phyloP scores from a whole-genome alignment of 2,888 invertebrate species.

The Eupithecia subfuscata region DNA sequence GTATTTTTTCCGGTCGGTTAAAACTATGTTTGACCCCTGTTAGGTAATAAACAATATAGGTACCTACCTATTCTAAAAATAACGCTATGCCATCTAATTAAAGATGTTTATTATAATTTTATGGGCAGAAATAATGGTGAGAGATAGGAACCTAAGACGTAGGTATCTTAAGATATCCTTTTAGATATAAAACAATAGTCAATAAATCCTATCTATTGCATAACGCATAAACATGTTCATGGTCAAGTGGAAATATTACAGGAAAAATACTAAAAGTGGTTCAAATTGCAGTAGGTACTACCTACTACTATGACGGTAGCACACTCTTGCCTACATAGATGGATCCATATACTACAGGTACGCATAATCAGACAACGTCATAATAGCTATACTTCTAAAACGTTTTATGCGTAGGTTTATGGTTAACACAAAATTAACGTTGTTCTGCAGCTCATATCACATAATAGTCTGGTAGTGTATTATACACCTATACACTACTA shows the following conservation, averaged over 20 bases:
- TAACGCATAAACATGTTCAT: constrained; percentile 7
- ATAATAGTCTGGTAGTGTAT: too few species aligned
- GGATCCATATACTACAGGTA: not conserved
- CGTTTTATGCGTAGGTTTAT: not conserved
- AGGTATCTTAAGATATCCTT: not conserved
- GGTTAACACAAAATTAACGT: not conserved
- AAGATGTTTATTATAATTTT: not conserved
- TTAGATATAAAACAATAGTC: not conserved
- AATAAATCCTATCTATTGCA: not conserved
- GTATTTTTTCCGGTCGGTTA: too few species aligned
- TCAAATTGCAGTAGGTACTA: constrained; percentile 12
- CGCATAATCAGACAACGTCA: not conserved
- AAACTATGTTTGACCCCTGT: too few species aligned
- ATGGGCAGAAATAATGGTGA: not conserved
- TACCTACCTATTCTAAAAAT: not conserved
- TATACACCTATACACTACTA: too few species aligned
- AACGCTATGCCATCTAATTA: not conserved
- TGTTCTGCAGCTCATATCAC: not conserved
- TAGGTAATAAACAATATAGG: too few species aligned
- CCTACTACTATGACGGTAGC: not conserved
- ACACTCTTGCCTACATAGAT: not conserved
- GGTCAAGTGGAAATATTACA: constrained; percentile 8
- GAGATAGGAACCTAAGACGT: not conserved
- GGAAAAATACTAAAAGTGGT: constrained; percentile 22
- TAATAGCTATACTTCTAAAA: not conserved